phyloP scores from a whole-genome alignment of 2,797 vertebrate species.

The Cyprinella venusta region DNA sequence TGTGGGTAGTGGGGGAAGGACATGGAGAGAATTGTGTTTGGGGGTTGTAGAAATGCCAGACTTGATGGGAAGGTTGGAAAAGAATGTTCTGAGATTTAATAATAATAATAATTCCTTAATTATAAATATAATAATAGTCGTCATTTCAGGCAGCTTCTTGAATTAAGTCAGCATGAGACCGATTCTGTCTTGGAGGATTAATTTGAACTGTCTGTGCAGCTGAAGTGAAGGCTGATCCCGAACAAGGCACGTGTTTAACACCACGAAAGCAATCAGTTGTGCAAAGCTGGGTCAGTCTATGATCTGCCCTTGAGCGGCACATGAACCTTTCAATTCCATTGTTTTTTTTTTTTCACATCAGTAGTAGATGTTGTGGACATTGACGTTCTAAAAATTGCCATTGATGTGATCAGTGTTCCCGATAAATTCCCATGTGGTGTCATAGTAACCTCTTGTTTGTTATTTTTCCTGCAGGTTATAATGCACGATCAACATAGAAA shows the following conservation, averaged over 20 bases:
- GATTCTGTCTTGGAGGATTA: constrained; percentile 55
- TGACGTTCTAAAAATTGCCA: neutral
- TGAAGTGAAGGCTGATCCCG: constrained; percentile 49
- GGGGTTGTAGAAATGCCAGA: neutral
- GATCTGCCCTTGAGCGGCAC: neutral
- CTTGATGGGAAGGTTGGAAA: neutral
- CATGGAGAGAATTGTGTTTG: neutral
- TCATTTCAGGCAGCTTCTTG: neutral
- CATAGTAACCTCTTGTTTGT: constrained; percentile 6
- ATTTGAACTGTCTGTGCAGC: constrained; percentile 50
- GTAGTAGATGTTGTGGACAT: neutral
- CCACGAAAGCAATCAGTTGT: neutral
- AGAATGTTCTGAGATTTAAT: neutral
- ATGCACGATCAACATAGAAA: constrained; percentile 94
- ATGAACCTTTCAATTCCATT: constrained; percentile 1
- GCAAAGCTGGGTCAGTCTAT: constrained; percentile 18
- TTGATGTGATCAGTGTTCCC: constrained; percentile 23
- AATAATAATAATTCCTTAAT: too few relatives aligned
- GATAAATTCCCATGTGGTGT: constrained; percentile 10
- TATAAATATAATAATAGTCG: too few relatives aligned
- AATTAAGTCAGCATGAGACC: constrained; percentile 18
- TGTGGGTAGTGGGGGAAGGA: neutral
- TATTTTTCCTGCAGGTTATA: constrained; percentile 83
- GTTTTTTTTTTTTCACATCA: neutral
- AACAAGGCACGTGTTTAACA: constrained; percentile 8